Percentiles rank a stretch among this genome's conserved stretches.
Evolutionary conservation across 64 coral and sea anemone genomes (phyloP).

Genomic region (Dendronephthya gigantea): DNA sequence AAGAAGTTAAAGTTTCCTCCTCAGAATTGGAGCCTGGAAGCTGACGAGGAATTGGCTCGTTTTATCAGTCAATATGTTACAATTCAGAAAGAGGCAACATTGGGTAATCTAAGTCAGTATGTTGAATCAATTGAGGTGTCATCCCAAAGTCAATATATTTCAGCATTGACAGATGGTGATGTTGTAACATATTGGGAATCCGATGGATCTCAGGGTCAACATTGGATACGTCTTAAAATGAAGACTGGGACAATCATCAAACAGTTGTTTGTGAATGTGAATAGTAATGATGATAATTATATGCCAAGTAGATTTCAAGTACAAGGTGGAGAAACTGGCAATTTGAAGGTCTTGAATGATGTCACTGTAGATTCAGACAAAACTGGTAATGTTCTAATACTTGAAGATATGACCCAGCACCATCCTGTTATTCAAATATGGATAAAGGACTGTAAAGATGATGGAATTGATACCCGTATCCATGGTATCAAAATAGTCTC

Average conservation of each 20-base stretch:
- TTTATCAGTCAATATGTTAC: conserved; percentile 78
- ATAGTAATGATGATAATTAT: conserved; percentile 93
- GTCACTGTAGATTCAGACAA: conserved; percentile 68
- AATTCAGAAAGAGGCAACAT: conserved; percentile 53
- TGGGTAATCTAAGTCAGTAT: conserved; percentile 89
- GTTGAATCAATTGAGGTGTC: conserved; percentile 81
- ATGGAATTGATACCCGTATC: conserved; percentile 91
- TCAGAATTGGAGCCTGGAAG: conserved; percentile 83
- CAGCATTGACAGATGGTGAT: conserved; percentile 74
- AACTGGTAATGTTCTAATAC: conserved; percentile 70
- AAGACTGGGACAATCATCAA: conserved; percentile 76
- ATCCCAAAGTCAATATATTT: conserved; percentile 42
- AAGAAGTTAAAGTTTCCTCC: conserved; percentile 58
- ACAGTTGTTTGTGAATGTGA: conserved; percentile 57
- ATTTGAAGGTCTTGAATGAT: conserved; percentile 56
- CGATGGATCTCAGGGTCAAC: conserved; percentile 79
- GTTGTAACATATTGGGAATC: conserved; percentile 90
- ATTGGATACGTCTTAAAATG: conserved; percentile 78
- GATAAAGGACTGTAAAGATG: conserved; percentile 98
- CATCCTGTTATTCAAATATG: conserved; percentile 69
- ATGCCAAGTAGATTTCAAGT: conserved; percentile 79
- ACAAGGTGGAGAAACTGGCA: conserved; percentile 67
- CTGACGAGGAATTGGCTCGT: conserved; percentile 90
- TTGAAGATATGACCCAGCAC: conserved; percentile 64
- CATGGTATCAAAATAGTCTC: conserved; percentile 81